Evolutionary conservation across 2,888 invertebrate genomes (phyloP).

Genomic region (Acrobasis suavella): DNA sequence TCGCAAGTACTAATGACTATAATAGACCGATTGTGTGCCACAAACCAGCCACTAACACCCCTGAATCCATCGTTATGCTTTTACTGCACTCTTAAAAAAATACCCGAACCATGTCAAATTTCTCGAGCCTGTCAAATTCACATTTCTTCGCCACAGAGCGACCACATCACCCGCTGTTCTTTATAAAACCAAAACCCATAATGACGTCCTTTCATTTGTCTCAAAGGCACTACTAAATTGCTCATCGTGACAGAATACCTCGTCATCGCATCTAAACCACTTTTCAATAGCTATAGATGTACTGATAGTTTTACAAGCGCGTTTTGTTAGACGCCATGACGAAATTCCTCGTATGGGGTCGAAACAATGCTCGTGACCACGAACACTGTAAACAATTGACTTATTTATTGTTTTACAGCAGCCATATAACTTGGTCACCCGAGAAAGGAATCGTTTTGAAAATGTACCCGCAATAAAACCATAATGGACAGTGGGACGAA

Average conservation of each 20-base stretch:
- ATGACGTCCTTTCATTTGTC: conserved; percentile 46
- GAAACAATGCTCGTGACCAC: conserved; percentile 53
- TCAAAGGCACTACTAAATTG: conserved; percentile 50
- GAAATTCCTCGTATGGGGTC: conserved; percentile 67
- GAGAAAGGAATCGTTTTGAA: conserved; percentile 64
- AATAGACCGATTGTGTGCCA: conserved; percentile 1
- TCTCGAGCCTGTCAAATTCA: conserved; percentile 21
- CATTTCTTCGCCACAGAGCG: conserved; percentile 21
- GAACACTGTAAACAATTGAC: conserved; percentile 69
- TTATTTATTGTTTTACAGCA: conserved; percentile 79
- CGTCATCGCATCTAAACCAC: conserved; percentile 55
- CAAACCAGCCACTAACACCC: conserved; percentile 2
- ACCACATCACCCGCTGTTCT: conserved; percentile 31
- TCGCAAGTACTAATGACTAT: background rate
- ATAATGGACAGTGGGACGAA: conserved; percentile 62
- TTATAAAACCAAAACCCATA: conserved; percentile 26
- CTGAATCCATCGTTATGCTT: conserved; percentile 11
- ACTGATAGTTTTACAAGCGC: conserved; percentile 59
- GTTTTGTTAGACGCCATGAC: conserved; percentile 51
- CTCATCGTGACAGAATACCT: conserved; percentile 48
- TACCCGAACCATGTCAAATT: conserved; percentile 25
- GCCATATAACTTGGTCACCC: conserved; percentile 68
- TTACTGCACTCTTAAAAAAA: conserved; percentile 27
- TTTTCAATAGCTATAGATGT: conserved; percentile 56
- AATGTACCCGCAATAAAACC: conserved; percentile 76